Conservation (phyloP, 2,797 vertebrate species). For the Arnoldichthys spilopterus region DNA sequence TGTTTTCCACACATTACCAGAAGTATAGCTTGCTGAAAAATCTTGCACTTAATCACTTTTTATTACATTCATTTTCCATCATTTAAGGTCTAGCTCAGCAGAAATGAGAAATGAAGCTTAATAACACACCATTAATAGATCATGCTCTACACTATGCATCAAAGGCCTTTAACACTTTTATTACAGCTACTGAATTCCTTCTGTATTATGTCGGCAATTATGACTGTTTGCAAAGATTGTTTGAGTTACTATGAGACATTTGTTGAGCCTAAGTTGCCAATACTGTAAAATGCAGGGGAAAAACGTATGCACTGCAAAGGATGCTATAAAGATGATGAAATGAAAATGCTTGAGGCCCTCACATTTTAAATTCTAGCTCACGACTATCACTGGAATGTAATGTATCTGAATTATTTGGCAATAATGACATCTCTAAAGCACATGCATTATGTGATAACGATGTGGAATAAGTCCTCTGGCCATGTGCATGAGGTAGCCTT, state of each 20-base stretch:
- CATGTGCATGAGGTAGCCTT: slow-evolving; percentile 45
- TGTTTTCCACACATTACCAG: slow-evolving; percentile 25
- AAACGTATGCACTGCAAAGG: slow-evolving; percentile 6
- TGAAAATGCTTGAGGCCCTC: slow-evolving; percentile 23
- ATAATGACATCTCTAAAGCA: slow-evolving; percentile 38
- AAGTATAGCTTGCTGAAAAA: slow-evolving; percentile 16
- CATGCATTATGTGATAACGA: slow-evolving; percentile 53
- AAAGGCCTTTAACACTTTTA: slow-evolving; percentile 50
- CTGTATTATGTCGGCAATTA: background rate
- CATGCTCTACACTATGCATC: slow-evolving; percentile 41
- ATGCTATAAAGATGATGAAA: slow-evolving; percentile 27
- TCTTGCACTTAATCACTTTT: slow-evolving; percentile 42
- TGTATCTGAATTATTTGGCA: slow-evolving; percentile 22
- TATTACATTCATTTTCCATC: slow-evolving; percentile 47
- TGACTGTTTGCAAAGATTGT: slow-evolving; percentile 35
- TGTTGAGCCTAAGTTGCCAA: slow-evolving; percentile 26
- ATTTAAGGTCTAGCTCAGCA: slow-evolving; percentile 47
- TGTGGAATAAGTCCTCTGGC: slow-evolving; percentile 49
- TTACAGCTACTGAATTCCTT: slow-evolving; percentile 36
- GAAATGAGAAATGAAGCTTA: slow-evolving; percentile 47
- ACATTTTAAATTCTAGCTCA: slow-evolving; percentile 24
- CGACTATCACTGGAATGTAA: slow-evolving; percentile 19
- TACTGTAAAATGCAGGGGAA: slow-evolving; percentile 27
- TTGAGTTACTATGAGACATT: slow-evolving; percentile 32
- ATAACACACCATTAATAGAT: slow-evolving; percentile 44